phyloP scores from a whole-genome alignment of 2,888 invertebrate species.

The Netelia virgata region DNA sequence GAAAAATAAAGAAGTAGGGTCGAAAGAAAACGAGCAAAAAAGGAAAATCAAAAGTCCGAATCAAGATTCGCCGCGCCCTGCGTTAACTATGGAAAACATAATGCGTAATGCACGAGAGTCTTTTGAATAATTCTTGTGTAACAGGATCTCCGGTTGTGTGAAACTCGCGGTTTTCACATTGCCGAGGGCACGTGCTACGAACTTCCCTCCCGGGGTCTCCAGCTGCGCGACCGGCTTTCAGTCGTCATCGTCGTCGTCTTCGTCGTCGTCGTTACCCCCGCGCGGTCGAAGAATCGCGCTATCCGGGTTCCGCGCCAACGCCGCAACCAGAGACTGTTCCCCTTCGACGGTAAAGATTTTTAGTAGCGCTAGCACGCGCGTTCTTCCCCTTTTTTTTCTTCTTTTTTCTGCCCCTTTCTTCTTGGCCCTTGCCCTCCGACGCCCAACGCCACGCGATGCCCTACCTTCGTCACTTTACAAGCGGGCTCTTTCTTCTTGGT shows the following conservation, averaged over 20 bases:
- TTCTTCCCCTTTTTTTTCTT: background rate
- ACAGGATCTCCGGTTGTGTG: constrained; percentile 43
- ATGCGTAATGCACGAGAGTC: constrained; percentile 47
- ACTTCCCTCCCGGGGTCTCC: constrained; percentile 6
- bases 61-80: background rate
- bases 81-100: constrained; percentile 48
- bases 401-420: background rate
- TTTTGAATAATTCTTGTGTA: constrained; percentile 49
- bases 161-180: background rate
- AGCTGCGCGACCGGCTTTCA: constrained; percentile 58
- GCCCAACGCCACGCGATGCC: constrained; percentile 23
- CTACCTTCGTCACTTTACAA: constrained; percentile 4
- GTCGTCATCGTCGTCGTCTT: constrained; percentile 30
- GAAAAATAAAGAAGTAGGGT: background rate
- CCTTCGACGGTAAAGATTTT: constrained; percentile 30
- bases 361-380: constrained; percentile 42
- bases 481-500: constrained; percentile 45
- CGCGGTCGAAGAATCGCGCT: constrained; percentile 46
- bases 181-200: constrained; percentile 53
- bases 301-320: constrained; percentile 57
- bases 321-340: constrained; percentile 13
- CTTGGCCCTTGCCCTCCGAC: background rate
- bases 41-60: background rate
- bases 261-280: constrained; percentile 34
- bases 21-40: background rate